Conservation (phyloP, 2,113 vertebrate genomes). For the Platysteira castanea region DNA sequence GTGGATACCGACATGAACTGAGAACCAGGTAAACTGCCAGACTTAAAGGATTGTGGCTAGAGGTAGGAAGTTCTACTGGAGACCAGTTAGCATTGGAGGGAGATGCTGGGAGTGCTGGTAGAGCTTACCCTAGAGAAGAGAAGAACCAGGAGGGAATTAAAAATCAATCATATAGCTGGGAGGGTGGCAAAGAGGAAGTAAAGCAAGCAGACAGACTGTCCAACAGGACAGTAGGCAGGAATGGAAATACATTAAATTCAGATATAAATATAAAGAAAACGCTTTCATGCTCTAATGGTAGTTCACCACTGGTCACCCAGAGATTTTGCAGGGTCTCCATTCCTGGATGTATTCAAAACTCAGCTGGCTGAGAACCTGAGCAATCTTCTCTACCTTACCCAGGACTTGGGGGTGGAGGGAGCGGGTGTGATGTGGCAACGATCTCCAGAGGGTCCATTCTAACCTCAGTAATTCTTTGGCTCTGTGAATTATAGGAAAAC, state of each 20-base stretch:
- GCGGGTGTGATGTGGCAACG: neutral
- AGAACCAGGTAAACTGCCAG: neutral
- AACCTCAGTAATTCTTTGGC: neutral
- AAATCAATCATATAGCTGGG: neutral
- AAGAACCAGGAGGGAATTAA: neutral
- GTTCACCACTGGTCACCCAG: neutral
- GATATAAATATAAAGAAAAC: neutral
- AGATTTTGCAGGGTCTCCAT: accelerated
- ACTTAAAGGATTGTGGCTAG: neutral
- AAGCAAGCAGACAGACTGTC: neutral
- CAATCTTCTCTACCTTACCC: neutral
- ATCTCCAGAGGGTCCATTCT: neutral
- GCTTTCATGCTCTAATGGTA: accelerated
- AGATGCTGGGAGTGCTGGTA: neutral
- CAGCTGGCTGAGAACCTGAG: accelerated
- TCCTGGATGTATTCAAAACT: neutral
- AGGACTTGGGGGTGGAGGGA: neutral
- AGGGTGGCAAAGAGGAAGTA: neutral
- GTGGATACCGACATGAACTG: neutral
- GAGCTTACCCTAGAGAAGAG: neutral
- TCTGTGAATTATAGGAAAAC: neutral
- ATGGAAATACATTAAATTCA: neutral
- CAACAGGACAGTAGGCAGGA: neutral
- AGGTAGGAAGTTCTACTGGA: neutral
- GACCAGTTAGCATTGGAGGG: neutral